phyloP scores from a whole-genome alignment of 2,888 invertebrate genomes.

The Trypoxylon attenuatum region DNA sequence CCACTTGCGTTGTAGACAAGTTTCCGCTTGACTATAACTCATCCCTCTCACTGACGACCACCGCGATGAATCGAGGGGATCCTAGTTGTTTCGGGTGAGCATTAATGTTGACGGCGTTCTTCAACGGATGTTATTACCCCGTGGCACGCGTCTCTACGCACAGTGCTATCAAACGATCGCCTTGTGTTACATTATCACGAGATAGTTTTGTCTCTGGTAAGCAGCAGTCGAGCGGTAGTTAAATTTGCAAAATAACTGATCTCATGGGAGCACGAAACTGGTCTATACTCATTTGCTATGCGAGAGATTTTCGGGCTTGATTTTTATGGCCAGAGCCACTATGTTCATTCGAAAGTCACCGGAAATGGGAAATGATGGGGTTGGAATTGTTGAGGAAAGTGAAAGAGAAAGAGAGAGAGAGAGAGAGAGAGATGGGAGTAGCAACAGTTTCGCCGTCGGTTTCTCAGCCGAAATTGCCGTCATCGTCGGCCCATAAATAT shows the following conservation, averaged over 20 bases:
- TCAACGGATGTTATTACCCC: slow-evolving; percentile 56
- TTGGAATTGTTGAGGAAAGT: too few relatives aligned
- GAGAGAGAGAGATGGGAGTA: slow-evolving; percentile 16
- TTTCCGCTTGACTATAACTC: slow-evolving; percentile 4
- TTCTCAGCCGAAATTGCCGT: slow-evolving; percentile 54
- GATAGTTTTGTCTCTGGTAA: slow-evolving; percentile 45
- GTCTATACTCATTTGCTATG: background rate
- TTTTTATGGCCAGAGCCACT: too few relatives aligned
- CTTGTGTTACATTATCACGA: slow-evolving; percentile 31
- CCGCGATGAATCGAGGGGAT: slow-evolving; percentile 17
- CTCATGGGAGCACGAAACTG: background rate
- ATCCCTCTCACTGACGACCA: slow-evolving; percentile 1
- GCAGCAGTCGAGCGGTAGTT: background rate
- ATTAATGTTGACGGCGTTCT: slow-evolving; percentile 58
- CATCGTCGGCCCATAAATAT: slow-evolving; percentile 66
- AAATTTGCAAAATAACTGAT: slow-evolving; percentile 9
- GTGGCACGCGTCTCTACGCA: slow-evolving; percentile 56
- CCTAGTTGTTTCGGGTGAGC: slow-evolving; percentile 43
- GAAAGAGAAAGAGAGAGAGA: background rate
- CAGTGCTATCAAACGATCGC: slow-evolving; percentile 51
- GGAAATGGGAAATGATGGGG: too few relatives aligned
- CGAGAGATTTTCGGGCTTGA: background rate
- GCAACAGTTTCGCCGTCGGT: slow-evolving; percentile 49
- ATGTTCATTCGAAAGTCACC: too few relatives aligned
- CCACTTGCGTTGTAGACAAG: slow-evolving; percentile 21